Evolutionary conservation across 2,888 invertebrate species (phyloP), one percentile per base, ranked within the genome.

Genomic region (Mallateleia sp.): DNA sequence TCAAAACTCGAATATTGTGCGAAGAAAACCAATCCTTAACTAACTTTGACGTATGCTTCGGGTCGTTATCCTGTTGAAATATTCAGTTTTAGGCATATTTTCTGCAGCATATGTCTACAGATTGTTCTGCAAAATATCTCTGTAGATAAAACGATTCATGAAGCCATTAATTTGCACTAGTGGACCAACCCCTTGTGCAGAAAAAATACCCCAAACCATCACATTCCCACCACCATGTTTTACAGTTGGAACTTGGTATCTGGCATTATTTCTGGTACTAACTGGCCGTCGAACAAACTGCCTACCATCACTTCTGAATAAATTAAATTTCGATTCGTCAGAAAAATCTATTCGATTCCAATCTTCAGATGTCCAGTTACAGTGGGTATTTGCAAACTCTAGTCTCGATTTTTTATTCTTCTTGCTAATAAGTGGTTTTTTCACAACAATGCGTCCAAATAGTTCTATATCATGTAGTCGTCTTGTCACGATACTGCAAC

Each of bases 351-450:
- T 62, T 20, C 9, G 50, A 18, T 34, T 38, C 64, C 79, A 80
- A 6, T 80, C 50, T 20, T 80, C 58, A 22, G 18, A 50, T 18
- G 71, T 80, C 71, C 79, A 80, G 18, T 77, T 64, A 22, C 45
- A 52, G 22, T 81, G 50, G 62, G 75, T 28, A 71, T 77, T 69
- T 34, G 71, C 71, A 62, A 85, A 84, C 34, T 42, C 18, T 24
- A 85, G 60, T 25, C 85, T 62, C n/a, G 60, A 58, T 34, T 79
- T 84, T 22, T 56, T 64, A 42, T 79, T 79, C 34, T 69, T 79
- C 20, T 69, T 60, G 32, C 52, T 60, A 20, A 69, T 79, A 0
- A 79, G 25, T 15, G 69, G 62, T 52, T 79, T 79, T 56, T 34
- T 69, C 6, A 69, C 66, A 24, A 58, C 72, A 2, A 84, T 34